phyloP scores from a whole-genome alignment of 2,888 invertebrate genomes.

The Chaitophorus viminalis region DNA sequence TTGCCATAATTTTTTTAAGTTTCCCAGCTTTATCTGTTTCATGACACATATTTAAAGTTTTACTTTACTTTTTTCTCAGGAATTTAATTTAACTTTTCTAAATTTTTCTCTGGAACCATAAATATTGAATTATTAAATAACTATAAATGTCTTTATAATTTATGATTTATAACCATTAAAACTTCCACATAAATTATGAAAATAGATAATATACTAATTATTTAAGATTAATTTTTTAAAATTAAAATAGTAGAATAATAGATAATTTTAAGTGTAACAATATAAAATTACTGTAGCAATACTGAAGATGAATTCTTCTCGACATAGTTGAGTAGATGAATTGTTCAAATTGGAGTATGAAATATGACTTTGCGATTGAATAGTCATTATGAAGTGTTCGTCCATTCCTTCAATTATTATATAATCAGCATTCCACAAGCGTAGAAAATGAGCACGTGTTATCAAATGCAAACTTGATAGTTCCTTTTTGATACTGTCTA shows the following conservation, averaged over 20 bases:
- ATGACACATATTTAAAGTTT: no score
- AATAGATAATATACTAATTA: no score
- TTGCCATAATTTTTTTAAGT: no score
- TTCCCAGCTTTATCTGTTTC: no score
- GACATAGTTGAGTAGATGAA: slow-evolving; percentile 4
- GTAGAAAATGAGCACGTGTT: slow-evolving; percentile 28
- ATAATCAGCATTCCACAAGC: not conserved
- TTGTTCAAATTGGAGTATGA: slow-evolving; percentile 38
- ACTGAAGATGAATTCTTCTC: slow-evolving; percentile 53
- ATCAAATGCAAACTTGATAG: slow-evolving; percentile 3
- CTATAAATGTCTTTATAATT: no score
- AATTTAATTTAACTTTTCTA: no score
- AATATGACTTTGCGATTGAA: slow-evolving; percentile 46
- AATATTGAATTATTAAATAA: no score
- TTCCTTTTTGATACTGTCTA: not conserved
- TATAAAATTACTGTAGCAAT: slow-evolving; percentile 45
- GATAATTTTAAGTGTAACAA: not conserved
- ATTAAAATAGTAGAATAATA: no score
- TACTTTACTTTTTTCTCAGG: no score
- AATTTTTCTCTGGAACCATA: no score
- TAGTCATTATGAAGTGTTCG: slow-evolving; percentile 54
- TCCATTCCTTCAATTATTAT: slow-evolving; percentile 45
- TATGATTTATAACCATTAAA: no score
- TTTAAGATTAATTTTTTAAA: not conserved
- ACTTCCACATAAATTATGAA: no score